phyloP scores from a whole-genome alignment of 2,797 vertebrate species.

The Argyrosomus regius region DNA sequence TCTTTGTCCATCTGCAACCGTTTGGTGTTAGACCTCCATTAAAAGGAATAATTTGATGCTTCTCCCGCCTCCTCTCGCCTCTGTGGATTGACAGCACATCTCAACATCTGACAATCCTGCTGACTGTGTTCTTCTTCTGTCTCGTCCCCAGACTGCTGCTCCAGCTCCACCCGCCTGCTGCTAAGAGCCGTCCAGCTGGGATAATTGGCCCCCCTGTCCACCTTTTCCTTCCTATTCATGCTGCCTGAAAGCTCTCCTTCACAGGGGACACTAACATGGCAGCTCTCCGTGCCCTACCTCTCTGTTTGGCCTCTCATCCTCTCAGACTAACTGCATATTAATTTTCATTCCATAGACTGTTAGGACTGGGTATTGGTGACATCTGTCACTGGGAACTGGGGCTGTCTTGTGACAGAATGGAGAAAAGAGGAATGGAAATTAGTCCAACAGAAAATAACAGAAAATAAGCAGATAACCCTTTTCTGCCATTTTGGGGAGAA shows the following conservation, averaged over 20 bases:
- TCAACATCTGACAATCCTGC: slow-evolving; percentile 66
- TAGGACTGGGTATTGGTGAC: slow-evolving; percentile 68
- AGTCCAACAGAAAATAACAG: slow-evolving; percentile 48
- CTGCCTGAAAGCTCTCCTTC: slow-evolving; percentile 66
- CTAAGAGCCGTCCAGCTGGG: slow-evolving; percentile 73
- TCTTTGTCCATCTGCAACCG: slow-evolving; percentile 39
- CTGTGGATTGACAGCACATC: slow-evolving; percentile 53
- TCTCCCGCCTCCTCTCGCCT: slow-evolving; percentile 15
- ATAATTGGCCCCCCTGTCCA: slow-evolving; percentile 81
- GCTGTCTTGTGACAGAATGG: slow-evolving; percentile 47
- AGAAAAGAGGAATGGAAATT: slow-evolving; percentile 71
- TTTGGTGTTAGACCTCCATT: slow-evolving; percentile 34
- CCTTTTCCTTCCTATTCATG: slow-evolving; percentile 62
- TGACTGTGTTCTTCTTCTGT: slow-evolving; percentile 67
- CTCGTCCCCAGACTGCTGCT: slow-evolving; percentile 63
- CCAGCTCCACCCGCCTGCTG: slow-evolving; percentile 59
- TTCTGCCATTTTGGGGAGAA: slow-evolving; percentile 25
- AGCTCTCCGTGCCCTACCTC: slow-evolving; percentile 47
- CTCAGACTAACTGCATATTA: slow-evolving; percentile 66
- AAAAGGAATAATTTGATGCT: slow-evolving; percentile 26
- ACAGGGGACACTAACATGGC: slow-evolving; percentile 61
- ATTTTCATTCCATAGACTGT: slow-evolving; percentile 70
- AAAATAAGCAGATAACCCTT: slow-evolving; percentile 45
- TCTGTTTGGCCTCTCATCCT: slow-evolving; percentile 62
- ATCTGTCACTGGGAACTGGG: slow-evolving; percentile 70